Conservation (phyloP, 2,888 invertebrate species). For the Agrilus mali region DNA sequence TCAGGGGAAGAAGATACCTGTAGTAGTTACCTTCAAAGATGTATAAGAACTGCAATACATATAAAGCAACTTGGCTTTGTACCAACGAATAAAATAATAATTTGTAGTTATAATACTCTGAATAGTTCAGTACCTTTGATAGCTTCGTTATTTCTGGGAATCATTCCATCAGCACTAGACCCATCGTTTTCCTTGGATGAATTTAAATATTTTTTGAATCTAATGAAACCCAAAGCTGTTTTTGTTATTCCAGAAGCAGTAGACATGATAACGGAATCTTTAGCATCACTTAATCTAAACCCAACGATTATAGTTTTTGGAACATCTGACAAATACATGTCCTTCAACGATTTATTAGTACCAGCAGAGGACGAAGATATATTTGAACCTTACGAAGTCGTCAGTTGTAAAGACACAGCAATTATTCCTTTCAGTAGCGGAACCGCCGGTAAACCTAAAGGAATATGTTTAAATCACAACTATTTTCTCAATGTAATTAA, state of each 20-base stretch:
- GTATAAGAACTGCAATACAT: constrained; percentile 2
- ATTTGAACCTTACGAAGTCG: constrained; percentile 11
- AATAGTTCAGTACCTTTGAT: constrained; percentile 35
- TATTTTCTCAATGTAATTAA: constrained; percentile 1
- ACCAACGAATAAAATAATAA: constrained; percentile 33
- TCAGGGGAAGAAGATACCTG: constrained; percentile 24
- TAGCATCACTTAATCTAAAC: constrained; percentile 14
- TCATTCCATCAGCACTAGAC: constrained; percentile 21
- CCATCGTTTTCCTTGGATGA: constrained; percentile 17
- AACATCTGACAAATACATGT: constrained; percentile 12
- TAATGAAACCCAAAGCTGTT: constrained; percentile 18
- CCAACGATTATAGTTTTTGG: constrained; percentile 23
- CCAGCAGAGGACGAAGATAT: constrained; percentile 9
- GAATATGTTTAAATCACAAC: constrained; percentile 16
- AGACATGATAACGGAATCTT: constrained; percentile 12
- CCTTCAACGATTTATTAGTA: constrained; percentile 17
- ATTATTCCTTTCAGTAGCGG: constrained; percentile 19
- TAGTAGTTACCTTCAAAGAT: constrained; percentile 17
- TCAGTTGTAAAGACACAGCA: constrained; percentile 11
- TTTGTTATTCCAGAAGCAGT: constrained; percentile 17
- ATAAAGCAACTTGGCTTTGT: constrained; percentile 25
- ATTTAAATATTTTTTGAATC: constrained; percentile 15
- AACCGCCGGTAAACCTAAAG: constrained; percentile 19
- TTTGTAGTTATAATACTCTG: constrained; percentile 36
- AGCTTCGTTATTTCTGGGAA: constrained; percentile 35